Evolutionary conservation across 2,113 vertebrate species (phyloP), one percentile per base, ranked within the genome.

Genomic region (Triplophysa dalaica): DNA sequence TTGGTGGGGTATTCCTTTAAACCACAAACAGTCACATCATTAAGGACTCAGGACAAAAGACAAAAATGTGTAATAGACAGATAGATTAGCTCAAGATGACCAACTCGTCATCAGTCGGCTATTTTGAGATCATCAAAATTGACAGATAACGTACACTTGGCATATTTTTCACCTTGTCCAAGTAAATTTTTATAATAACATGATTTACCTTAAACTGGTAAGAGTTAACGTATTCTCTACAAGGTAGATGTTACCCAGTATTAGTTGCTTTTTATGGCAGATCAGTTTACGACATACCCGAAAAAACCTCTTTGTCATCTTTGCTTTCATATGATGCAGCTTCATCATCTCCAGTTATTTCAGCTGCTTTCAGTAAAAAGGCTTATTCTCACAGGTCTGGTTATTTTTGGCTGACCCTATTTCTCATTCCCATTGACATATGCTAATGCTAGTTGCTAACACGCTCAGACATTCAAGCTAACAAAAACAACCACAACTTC

Each of bases 341-440:
- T 79, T 76, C 84, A 87, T 87, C 69, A 67, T 67, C 82, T 89
- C 87, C 84, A 76, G 83, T 78, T 81, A 67, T 48, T 61, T 66
- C 81, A 73, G 82, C 84, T 69, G 75, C 52, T 85, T 76, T 82
- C 75, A 16, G 21, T 81, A 79, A 22, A 13, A 79, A 86, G 86
- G 41, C 48, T 62, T 88, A 82, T 80, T 91, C 91, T 91, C 90
- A 90, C 89, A 88, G 85, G 87, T 54, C 84, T 82, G 24, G 85
- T 89, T 92, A 91, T 93, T 92, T 91, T 88, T 84, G 86, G 87
- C 90, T 87, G 82, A 54, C 80, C 86, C 79, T 83, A 84, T 84
- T 87, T 72, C 83, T 56, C 54, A 43, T 79, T 81, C 14, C 63
- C 78, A 74, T 62, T n/a, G 80, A 87, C 54, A 70, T 54, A 45